phyloP scores from a whole-genome alignment of 2,888 invertebrate genomes.

The Hesperia comma region DNA sequence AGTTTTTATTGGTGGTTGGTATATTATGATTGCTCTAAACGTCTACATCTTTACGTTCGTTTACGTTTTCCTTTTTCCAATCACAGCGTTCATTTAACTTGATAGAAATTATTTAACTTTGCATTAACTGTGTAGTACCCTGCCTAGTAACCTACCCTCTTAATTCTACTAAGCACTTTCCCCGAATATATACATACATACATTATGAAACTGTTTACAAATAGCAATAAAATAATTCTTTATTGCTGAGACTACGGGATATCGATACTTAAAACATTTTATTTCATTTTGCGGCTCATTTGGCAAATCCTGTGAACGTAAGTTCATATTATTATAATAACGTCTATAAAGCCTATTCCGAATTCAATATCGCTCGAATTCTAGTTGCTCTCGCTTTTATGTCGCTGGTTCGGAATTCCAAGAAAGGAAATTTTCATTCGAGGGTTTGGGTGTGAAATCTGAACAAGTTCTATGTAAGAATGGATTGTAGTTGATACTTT shows the following conservation, averaged over 20 bases:
- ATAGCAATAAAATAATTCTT: background rate
- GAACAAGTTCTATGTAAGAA: background rate
- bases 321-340: background rate
- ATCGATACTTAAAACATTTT: background rate
- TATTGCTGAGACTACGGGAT: background rate
- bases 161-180: too few species aligned
- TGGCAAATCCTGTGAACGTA: slow-evolving; percentile 12
- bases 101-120: too few species aligned
- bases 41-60: too few species aligned
- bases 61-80: too few species aligned
- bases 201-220: background rate
- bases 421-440: background rate
- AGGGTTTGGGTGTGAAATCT: background rate
- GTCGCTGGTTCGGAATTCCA: background rate
- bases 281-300: slow-evolving; percentile 15
- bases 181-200: too few species aligned
- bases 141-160: too few species aligned
- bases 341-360: background rate
- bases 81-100: too few species aligned
- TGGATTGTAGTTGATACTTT: background rate
- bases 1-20: too few species aligned
- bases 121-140: too few species aligned
- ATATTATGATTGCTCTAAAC: too few species aligned
- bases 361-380: background rate
- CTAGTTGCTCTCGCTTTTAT: background rate